A percentile compares a stretch with the other conserved stretches of the same genome.
phyloP scores from a whole-genome alignment of 1,140 invertebrate species.

The Xylocopa sonorina region DNA sequence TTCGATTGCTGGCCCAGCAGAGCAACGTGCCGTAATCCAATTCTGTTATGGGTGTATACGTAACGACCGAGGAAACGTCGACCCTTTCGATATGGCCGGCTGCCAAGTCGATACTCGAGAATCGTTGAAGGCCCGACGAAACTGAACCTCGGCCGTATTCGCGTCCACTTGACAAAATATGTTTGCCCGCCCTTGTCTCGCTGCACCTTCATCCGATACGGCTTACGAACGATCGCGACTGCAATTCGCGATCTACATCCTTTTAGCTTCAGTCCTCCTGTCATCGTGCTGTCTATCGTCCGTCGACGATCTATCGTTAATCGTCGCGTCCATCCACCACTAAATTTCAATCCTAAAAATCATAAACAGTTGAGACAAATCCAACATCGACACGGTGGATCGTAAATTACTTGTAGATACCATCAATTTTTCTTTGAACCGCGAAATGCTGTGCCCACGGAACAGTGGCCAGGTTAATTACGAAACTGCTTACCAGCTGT shows the following conservation, averaged over 20 bases:
- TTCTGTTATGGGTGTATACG: slow-evolving; percentile 93
- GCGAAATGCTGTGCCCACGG: too few relatives aligned
- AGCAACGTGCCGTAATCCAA: slow-evolving; percentile 95
- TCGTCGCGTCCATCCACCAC: too few relatives aligned
- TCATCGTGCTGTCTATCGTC: too few relatives aligned
- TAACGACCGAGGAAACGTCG: slow-evolving; percentile 89
- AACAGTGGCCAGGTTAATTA: not conserved
- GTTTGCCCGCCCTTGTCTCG: slow-evolving; percentile 93
- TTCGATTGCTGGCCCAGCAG: slow-evolving; percentile 92
- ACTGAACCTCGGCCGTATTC: slow-evolving; percentile 91
- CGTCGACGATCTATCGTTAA: too few relatives aligned
- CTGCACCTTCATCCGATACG: slow-evolving; percentile 92
- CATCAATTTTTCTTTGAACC: too few relatives aligned
- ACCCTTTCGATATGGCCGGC: slow-evolving; percentile 86
- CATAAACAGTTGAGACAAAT: too few relatives aligned
- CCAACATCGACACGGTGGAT: too few relatives aligned
- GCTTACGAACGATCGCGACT: slow-evolving; percentile 93
- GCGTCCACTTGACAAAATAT: slow-evolving; percentile 94
- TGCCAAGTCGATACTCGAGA: slow-evolving; percentile 91
- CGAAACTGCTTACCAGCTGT: slow-evolving; percentile 86
- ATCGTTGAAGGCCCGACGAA: slow-evolving; percentile 96
- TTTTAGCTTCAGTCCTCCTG: too few relatives aligned
- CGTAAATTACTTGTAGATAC: too few relatives aligned
- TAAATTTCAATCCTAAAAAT: too few relatives aligned
- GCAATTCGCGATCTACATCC: slow-evolving; percentile 60